Evolutionary conservation across 1,140 invertebrate genomes (phyloP).

Genomic region (Drosophila erecta): DNA sequence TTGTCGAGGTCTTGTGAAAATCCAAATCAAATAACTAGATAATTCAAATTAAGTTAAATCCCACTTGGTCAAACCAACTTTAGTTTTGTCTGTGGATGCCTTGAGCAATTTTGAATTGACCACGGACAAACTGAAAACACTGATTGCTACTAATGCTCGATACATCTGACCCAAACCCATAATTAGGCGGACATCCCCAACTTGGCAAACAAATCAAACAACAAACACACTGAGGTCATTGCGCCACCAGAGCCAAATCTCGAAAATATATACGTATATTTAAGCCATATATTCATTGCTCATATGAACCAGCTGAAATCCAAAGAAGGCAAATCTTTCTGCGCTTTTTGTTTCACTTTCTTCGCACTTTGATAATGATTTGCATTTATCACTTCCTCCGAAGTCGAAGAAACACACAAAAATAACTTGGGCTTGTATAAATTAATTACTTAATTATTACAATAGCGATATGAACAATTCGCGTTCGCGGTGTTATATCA

Average conservation of each 20-base stretch:
- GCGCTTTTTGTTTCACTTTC: slow-evolving; percentile 31
- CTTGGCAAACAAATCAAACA: slow-evolving; percentile 30
- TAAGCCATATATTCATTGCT: background rate
- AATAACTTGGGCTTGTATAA: slow-evolving; percentile 39
- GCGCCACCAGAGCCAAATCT: slow-evolving; percentile 58
- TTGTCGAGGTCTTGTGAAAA: too few relatives aligned
- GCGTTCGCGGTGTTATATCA: slow-evolving; percentile 39
- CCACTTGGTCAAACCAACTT: background rate
- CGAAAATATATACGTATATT: background rate
- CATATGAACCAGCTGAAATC: background rate
- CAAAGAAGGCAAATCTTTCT: slow-evolving; percentile 28
- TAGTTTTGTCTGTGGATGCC: slow-evolving; percentile 16
- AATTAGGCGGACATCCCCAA: slow-evolving; percentile 50
- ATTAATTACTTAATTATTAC: slow-evolving; percentile 54
- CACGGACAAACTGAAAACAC: slow-evolving; percentile 13
- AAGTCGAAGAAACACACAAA: background rate
- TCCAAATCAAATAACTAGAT: background rate
- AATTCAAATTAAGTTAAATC: background rate
- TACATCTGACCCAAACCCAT: slow-evolving; percentile 45
- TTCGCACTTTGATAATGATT: slow-evolving; percentile 45
- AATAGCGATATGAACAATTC: slow-evolving; percentile 29
- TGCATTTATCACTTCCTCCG: slow-evolving; percentile 53
- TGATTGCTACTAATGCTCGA: slow-evolving; percentile 35
- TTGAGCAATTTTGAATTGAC: slow-evolving; percentile 22
- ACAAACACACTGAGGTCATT: slow-evolving; percentile 53